phyloP scores from a whole-genome alignment of 92 coral and sea anemone genomes.

The Epizoanthus illoricatus region DNA sequence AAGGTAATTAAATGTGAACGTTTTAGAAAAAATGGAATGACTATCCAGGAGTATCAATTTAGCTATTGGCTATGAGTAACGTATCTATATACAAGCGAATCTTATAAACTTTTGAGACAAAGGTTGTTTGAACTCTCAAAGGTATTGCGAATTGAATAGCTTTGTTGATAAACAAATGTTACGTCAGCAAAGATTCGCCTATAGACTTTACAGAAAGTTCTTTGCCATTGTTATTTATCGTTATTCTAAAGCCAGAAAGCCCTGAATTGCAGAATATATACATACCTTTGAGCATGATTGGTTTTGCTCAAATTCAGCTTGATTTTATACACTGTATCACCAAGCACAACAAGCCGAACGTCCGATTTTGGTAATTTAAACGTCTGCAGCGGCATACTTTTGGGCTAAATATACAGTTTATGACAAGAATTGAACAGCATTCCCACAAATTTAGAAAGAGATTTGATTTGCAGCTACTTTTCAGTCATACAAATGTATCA shows the following conservation, averaged over 20 bases:
- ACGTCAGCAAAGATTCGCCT: no score
- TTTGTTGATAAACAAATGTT: no score
- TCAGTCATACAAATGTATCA: no score
- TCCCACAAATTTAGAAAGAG: neutral
- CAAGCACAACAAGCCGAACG: conserved; percentile 67
- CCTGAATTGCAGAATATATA: neutral
- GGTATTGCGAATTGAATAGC: no score
- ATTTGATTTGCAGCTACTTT: no score
- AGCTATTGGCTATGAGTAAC: no score
- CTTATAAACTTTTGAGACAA: no score
- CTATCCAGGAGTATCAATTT: neutral
- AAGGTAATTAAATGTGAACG: neutral
- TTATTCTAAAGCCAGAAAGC: neutral
- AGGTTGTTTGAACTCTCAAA: no score
- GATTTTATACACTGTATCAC: conserved; percentile 77
- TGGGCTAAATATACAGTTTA: neutral
- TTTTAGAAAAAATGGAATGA: neutral
- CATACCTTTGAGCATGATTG: neutral
- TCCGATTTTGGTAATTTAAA: conserved; percentile 82
- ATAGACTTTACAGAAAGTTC: no score
- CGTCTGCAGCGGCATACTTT: conserved; percentile 66
- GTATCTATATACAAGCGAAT: no score
- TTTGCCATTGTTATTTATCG: no score
- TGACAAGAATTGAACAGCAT: neutral
- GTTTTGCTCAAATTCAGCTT: conserved; percentile 65